phyloP scores from a whole-genome alignment of 1,140 invertebrate genomes.

The Tyrophagus putrescentiae region DNA sequence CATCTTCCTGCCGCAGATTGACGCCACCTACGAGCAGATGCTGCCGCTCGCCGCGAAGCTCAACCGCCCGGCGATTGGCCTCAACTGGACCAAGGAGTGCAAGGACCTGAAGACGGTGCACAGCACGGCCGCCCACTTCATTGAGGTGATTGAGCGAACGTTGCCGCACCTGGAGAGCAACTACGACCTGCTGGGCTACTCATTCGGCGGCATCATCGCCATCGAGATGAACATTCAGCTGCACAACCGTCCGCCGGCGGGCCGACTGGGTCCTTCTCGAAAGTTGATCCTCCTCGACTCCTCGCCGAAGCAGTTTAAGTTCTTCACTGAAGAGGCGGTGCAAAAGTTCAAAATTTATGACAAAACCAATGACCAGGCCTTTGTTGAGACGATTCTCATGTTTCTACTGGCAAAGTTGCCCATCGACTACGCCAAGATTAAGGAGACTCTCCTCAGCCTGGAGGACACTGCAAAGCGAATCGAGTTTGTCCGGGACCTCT shows the following conservation, averaged over 20 bases:
- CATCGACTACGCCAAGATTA: conserved; percentile 16
- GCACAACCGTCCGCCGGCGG: conserved; percentile 40
- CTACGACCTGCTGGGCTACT: conserved; percentile 79
- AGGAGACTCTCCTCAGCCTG: neutral
- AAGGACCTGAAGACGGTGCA: conserved; percentile 45
- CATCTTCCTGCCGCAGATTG: conserved; percentile 18
- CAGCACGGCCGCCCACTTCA: conserved; percentile 44
- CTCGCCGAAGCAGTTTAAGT: conserved; percentile 44
- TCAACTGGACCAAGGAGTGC: conserved; percentile 38
- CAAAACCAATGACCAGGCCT: conserved; percentile 6
- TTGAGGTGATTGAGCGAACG: conserved; percentile 2
- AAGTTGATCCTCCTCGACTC: conserved; percentile 59
- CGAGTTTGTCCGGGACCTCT: neutral
- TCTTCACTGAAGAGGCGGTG: conserved; percentile 4
- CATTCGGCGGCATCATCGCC: conserved; percentile 76
- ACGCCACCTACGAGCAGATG: conserved; percentile 4
- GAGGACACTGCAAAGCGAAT: neutral
- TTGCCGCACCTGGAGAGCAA: conserved; percentile 24
- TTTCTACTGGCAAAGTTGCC: neutral
- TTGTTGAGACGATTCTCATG: neutral
- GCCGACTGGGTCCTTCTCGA: conserved; percentile 43
- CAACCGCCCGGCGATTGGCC: conserved; percentile 16
- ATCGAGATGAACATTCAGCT: conserved; percentile 79
- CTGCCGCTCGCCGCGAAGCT: neutral
- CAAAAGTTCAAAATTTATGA: conserved; percentile 2